Conservation (phyloP, 2,888 invertebrate species). For the Drosophila peninsularis region DNA sequence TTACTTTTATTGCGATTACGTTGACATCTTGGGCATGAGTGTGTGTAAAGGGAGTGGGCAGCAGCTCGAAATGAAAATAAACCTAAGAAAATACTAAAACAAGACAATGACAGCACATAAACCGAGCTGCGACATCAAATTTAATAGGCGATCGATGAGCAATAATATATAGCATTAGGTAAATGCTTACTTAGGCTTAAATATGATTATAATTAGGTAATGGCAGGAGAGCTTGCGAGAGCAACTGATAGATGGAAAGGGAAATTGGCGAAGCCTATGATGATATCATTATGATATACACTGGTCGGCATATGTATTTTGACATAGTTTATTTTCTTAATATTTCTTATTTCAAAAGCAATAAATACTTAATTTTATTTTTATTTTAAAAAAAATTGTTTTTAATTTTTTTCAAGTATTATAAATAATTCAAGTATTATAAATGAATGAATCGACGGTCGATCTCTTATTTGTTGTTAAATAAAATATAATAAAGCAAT, state of each 20-base stretch:
- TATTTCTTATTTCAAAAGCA: too few species aligned
- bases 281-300: too few species aligned
- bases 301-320: too few species aligned
- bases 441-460: too few species aligned
- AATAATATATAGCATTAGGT: background rate
- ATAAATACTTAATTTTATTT: too few species aligned
- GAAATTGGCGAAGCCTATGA: too few species aligned
- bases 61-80: slow-evolving; percentile 3
- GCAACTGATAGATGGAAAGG: background rate
- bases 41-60: background rate
- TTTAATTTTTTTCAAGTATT: too few species aligned
- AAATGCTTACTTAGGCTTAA: background rate
- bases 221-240: background rate
- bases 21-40: slow-evolving; percentile 37
- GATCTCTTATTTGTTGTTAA: too few species aligned
- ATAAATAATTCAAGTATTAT: too few species aligned
- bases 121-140: slow-evolving; percentile 11
- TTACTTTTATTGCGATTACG: slow-evolving; percentile 64
- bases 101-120: slow-evolving; percentile 21
- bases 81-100: slow-evolving; percentile 12
- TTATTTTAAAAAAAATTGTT: too few species aligned
- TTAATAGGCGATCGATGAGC: slow-evolving; percentile 11
- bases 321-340: too few species aligned
- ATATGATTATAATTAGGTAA: slow-evolving; percentile 2
- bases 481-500: too few species aligned